Evolutionary conservation across 2,113 vertebrate genomes (phyloP).

Genomic region (Taurulus bubalis): DNA sequence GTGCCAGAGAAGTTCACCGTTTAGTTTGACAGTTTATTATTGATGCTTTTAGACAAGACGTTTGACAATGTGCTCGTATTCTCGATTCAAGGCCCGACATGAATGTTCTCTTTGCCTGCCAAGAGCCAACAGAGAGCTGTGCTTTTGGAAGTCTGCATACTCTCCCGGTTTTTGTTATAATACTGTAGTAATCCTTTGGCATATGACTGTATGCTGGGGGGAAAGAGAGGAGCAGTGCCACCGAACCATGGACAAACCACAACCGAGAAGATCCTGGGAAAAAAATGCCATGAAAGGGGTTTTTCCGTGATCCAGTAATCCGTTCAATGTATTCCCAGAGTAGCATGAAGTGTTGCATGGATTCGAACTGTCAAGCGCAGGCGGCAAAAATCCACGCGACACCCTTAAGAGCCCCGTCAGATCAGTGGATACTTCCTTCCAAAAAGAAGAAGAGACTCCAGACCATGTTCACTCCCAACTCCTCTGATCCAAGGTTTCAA

Average conservation of each 20-base stretch:
- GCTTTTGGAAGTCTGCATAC: slow-evolving; percentile 41
- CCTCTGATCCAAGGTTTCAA: slow-evolving; percentile 16
- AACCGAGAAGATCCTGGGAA: not conserved
- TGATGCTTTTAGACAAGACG: slow-evolving; percentile 57
- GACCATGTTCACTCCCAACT: not conserved
- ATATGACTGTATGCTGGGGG: slow-evolving; percentile 65
- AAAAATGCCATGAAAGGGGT: not conserved
- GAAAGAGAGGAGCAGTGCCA: slow-evolving; percentile 34
- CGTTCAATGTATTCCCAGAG: slow-evolving; percentile 24
- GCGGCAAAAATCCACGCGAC: slow-evolving; percentile 11
- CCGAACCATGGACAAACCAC: not conserved
- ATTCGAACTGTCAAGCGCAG: not conserved
- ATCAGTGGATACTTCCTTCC: slow-evolving; percentile 5
- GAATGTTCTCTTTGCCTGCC: slow-evolving; percentile 16
- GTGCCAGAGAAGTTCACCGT: slow-evolving; percentile 59
- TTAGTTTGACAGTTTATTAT: slow-evolving; percentile 35
- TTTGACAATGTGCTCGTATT: slow-evolving; percentile 51
- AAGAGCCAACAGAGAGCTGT: slow-evolving; percentile 32
- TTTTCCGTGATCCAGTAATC: slow-evolving; percentile 22
- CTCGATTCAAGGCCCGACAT: slow-evolving; percentile 49
- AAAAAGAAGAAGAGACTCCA: slow-evolving; percentile 6
- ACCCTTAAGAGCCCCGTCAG: not conserved
- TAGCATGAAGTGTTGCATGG: not conserved
- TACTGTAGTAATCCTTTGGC: slow-evolving; percentile 72
- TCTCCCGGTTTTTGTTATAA: slow-evolving; percentile 32